A percentile compares a stretch with the other conserved stretches of the same genome.
These are phyloP conservation scores for Ophion ellenae DNA, from an alignment of 2,888 invertebrate genomes.

Conservation along the genomic window DNA sequence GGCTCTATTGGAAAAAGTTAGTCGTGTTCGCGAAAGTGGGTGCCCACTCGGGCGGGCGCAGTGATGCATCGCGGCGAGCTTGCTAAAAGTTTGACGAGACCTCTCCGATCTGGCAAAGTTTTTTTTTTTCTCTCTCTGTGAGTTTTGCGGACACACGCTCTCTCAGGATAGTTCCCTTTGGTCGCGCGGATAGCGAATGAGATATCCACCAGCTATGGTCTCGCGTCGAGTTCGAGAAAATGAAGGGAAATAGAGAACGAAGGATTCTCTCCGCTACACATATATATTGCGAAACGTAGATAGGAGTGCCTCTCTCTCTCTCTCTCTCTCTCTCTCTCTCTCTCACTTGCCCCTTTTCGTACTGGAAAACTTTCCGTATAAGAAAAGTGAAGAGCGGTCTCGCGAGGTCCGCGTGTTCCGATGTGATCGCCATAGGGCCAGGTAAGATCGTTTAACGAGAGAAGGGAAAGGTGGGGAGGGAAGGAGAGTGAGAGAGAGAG, in stretches of 20 bases:
- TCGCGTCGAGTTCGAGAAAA: constrained; percentile 44
- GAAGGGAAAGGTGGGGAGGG: constrained; percentile 31
- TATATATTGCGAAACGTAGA: not conserved
- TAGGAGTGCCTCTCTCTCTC: not conserved
- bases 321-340: too few species aligned
- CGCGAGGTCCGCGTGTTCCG: constrained; percentile 69
- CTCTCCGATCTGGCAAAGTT: constrained; percentile 56
- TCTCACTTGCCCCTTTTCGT: too few species aligned
- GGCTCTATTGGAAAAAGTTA: constrained; percentile 40
- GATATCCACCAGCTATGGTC: constrained; percentile 19
- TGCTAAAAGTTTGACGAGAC: constrained; percentile 61
- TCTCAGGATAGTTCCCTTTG: constrained; percentile 8
- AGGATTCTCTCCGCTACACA: not conserved
- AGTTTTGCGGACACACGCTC: not conserved
- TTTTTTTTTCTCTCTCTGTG: constrained; percentile 25
- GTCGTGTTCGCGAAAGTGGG: constrained; percentile 36
- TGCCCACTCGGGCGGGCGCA: not conserved
- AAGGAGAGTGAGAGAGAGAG: not conserved
- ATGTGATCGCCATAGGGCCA: constrained; percentile 73
- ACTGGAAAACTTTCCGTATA: constrained; percentile 36
- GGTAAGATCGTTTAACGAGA: constrained; percentile 73
- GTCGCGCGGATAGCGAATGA: constrained; percentile 1
- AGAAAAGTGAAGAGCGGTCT: constrained; percentile 57
- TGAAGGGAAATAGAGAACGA: constrained; percentile 27
- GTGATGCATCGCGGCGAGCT: constrained; percentile 37